These are phyloP conservation scores for Drosophila bunnanda DNA, from an alignment of 2,888 invertebrate genomes.

Conservation along the genomic window DNA sequence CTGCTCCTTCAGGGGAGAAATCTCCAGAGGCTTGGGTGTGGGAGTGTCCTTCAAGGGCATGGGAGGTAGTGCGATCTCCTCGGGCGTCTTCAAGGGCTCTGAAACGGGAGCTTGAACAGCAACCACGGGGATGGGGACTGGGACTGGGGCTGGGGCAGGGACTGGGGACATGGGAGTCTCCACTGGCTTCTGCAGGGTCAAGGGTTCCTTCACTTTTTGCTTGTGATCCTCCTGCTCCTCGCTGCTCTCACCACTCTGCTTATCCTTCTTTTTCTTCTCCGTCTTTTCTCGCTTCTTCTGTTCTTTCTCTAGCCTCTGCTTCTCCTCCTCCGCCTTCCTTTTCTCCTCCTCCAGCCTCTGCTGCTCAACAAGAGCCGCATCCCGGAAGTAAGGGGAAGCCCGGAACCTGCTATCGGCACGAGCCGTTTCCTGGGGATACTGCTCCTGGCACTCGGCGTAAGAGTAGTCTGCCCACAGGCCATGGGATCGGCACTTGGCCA, in stretches of 20 bases:
- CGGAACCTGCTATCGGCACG: conserved; percentile 78
- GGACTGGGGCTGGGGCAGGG: not conserved
- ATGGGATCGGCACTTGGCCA: conserved; percentile 81
- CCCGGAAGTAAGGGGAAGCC: conserved; percentile 73
- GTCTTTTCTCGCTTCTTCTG: conserved; percentile 22
- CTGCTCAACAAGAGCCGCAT: conserved; percentile 37
- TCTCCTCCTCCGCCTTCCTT: conserved; percentile 40
- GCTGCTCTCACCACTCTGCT: conserved; percentile 58
- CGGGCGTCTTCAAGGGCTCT: conserved; percentile 13
- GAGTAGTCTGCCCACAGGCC: conserved; percentile 75
- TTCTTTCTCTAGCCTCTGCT: conserved; percentile 35
- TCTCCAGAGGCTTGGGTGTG: conserved; percentile 37
- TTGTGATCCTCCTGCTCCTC: conserved; percentile 51
- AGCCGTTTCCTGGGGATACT: conserved; percentile 74
- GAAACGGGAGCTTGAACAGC: conserved; percentile 8
- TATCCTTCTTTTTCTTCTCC: conserved; percentile 32
- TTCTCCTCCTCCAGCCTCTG: conserved; percentile 2
- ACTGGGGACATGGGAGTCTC: conserved; percentile 14
- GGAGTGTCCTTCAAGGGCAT: conserved; percentile 51
- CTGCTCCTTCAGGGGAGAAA: conserved; percentile 38
- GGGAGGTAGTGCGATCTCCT: conserved; percentile 57
- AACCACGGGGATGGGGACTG: conserved; percentile 1
- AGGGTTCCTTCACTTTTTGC: conserved; percentile 6
- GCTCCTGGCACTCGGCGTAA: conserved; percentile 70
- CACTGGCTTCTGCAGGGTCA: conserved; percentile 24